phyloP scores from a whole-genome alignment of 2,888 invertebrate genomes.

The Lasioglossum oenotherae region DNA sequence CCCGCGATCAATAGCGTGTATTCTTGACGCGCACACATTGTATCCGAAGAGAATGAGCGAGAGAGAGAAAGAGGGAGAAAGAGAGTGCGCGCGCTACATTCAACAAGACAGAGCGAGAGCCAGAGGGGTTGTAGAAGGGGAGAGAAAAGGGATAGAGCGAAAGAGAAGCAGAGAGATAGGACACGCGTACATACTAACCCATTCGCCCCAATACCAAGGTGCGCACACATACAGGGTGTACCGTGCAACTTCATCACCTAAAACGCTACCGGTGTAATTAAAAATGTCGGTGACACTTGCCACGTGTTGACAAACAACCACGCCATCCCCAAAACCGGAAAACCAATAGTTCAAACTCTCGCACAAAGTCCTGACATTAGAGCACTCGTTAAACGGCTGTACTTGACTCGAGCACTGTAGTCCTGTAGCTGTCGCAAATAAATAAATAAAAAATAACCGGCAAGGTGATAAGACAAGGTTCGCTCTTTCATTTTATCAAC shows the following conservation, averaged over 20 bases:
- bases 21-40: conserved; percentile 82
- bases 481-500: not conserved
- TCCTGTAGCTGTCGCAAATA: not conserved
- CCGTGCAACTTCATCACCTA: conserved; percentile 1
- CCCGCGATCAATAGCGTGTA: conserved; percentile 82
- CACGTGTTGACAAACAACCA: not conserved
- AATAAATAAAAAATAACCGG: not conserved
- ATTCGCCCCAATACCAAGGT: conserved; percentile 22
- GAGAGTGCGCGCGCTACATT: conserved; percentile 79
- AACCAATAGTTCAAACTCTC: not conserved
- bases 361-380: not conserved
- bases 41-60: conserved; percentile 70
- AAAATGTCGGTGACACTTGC: conserved; percentile 1
- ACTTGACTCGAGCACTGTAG: not conserved
- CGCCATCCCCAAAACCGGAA: not conserved
- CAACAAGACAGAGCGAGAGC: conserved; percentile 59
- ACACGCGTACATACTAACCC: conserved; percentile 8
- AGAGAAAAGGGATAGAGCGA: not conserved
- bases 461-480: not conserved
- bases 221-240: conserved; percentile 13
- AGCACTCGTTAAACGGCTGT: not conserved
- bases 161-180: conserved; percentile 12
- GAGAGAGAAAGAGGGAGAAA: conserved; percentile 51
- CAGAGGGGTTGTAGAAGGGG: conserved; percentile 15
- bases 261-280: not conserved